These are phyloP conservation scores for Metacarcinus magister DNA, from an alignment of 2,888 invertebrate genomes.

Conservation along the genomic window DNA sequence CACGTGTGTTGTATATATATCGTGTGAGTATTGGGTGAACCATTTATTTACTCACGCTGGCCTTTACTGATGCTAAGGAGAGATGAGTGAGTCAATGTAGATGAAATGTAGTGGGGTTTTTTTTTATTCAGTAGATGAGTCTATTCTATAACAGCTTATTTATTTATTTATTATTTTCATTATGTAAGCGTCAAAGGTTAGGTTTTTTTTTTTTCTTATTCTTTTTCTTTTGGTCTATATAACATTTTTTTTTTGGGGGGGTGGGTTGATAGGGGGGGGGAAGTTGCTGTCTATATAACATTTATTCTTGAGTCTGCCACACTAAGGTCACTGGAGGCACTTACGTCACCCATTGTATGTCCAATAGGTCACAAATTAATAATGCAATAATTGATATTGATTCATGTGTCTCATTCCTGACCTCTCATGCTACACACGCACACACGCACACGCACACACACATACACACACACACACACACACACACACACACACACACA, in stretches of 20 bases:
- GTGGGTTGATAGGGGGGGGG: too few species aligned
- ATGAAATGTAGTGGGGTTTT: background rate
- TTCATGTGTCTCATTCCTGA: background rate
- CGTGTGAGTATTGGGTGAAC: background rate
- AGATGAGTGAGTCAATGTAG: background rate
- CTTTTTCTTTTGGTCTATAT: too few species aligned
- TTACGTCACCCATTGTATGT: background rate
- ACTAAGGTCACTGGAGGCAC: too few species aligned
- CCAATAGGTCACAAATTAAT: constrained; percentile 15
- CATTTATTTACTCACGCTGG: background rate
- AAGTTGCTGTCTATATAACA: too few species aligned
- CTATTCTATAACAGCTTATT: too few species aligned
- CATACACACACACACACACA: constrained; percentile 33
- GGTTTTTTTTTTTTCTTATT: too few species aligned
- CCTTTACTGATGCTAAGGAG: background rate
- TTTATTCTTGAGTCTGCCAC: too few species aligned
- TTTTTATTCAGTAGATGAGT: too few species aligned
- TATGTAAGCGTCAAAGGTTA: too few species aligned
- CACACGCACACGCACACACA: background rate
- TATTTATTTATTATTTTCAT: too few species aligned
- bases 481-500: constrained; percentile 41
- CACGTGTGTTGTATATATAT: background rate
- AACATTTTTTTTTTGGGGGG: too few species aligned
- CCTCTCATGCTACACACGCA: constrained; percentile 31
- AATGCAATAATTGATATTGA: background rate